These are phyloP conservation scores for Telmatherina bonti DNA, from an alignment of 2,797 vertebrate genomes.

Conservation along the genomic window DNA sequence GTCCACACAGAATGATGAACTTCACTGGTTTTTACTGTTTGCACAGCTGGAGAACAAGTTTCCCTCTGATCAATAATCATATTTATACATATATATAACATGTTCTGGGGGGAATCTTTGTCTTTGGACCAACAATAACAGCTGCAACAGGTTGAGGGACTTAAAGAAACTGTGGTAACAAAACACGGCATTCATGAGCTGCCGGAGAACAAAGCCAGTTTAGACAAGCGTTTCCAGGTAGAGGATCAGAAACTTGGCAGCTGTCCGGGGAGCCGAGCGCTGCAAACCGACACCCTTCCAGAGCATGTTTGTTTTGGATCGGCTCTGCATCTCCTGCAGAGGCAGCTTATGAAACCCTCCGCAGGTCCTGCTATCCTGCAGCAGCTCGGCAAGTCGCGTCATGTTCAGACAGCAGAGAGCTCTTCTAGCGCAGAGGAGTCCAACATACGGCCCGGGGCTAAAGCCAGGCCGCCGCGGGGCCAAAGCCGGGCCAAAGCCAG, in stretches of 20 bases:
- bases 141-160: neutral
- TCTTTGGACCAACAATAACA: neutral
- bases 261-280: neutral
- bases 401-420: neutral
- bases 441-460: too few relatives aligned
- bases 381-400: constrained; percentile 8
- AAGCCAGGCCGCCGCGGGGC: too few relatives aligned
- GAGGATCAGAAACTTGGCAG: constrained; percentile 20
- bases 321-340: neutral
- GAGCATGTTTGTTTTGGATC: constrained; percentile 2
- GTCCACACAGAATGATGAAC: too few relatives aligned
- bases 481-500: too few relatives aligned
- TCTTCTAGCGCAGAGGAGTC: neutral
- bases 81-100: too few relatives aligned
- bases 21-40: too few relatives aligned
- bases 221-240: constrained; percentile 35
- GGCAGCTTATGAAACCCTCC: neutral
- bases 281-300: neutral
- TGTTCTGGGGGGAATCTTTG: too few relatives aligned
- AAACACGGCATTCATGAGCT: constrained; percentile 12
- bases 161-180: constrained; percentile 19
- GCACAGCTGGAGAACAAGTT: too few relatives aligned
- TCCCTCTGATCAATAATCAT: too few relatives aligned
- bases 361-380: neutral
- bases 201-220: constrained; percentile 46